A percentile compares a stretch with the other conserved stretches of the same genome.
phyloP scores from a whole-genome alignment of 2,888 invertebrate genomes.

The Nemotelus pantherinus region DNA sequence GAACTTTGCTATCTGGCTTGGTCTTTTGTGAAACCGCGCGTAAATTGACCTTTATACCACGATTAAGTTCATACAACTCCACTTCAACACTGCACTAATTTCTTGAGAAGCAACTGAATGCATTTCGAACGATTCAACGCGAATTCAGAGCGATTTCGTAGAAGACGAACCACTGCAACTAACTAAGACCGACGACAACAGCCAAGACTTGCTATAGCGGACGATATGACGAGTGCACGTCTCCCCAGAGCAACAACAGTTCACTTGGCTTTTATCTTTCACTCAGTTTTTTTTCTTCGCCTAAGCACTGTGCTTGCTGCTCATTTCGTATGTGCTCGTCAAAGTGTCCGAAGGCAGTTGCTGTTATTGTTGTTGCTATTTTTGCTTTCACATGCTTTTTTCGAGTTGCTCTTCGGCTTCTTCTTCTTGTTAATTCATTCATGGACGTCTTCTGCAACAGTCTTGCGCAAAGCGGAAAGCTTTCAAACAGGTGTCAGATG shows the following conservation, averaged over 20 bases:
- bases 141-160: neutral
- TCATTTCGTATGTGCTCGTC: neutral
- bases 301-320: neutral
- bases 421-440: neutral
- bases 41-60: too few relatives aligned
- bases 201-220: neutral
- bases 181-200: slow-evolving; percentile 6
- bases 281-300: neutral
- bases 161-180: slow-evolving; percentile 1
- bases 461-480: slow-evolving; percentile 28
- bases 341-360: neutral
- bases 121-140: too few relatives aligned
- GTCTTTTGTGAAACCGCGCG: too few relatives aligned
- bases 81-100: too few relatives aligned
- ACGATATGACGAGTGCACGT: slow-evolving; percentile 9
- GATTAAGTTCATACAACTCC: too few relatives aligned
- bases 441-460: slow-evolving; percentile 4
- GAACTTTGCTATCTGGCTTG: too few relatives aligned
- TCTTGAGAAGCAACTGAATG: too few relatives aligned
- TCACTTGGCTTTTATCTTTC: neutral
- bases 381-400: neutral
- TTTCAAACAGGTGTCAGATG: slow-evolving; percentile 16
- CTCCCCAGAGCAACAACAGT: neutral
- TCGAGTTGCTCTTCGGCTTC: neutral
- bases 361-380: neutral